These are phyloP conservation scores for Drosophila carrolli DNA, from an alignment of 1,140 invertebrate species.

Conservation along the genomic window DNA sequence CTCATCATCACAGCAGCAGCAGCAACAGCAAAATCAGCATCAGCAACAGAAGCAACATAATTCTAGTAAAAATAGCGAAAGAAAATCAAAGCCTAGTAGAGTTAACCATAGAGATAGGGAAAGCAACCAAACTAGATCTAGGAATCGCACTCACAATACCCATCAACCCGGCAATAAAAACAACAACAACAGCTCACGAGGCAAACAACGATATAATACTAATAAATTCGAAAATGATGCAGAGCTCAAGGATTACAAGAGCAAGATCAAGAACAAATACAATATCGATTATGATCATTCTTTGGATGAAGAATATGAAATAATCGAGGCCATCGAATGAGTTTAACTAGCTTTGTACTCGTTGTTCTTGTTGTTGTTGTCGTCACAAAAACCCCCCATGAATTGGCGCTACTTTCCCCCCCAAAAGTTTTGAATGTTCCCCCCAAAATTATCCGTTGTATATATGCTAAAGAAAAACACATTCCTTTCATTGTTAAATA, in stretches of 20 bases:
- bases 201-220: constrained; percentile 50
- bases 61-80: constrained; percentile 75
- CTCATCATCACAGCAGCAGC: constrained; percentile 77
- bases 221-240: constrained; percentile 78
- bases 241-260: constrained; percentile 81
- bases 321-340: constrained; percentile 84
- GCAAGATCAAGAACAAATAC: constrained; percentile 84
- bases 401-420: constrained; percentile 24
- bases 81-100: constrained; percentile 70
- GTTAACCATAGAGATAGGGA: constrained; percentile 61
- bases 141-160: constrained; percentile 43
- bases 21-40: constrained; percentile 55
- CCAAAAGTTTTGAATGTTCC: constrained; percentile 27
- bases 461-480: constrained; percentile 23
- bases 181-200: constrained; percentile 44
- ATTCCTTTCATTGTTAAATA: constrained; percentile 48
- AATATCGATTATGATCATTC: constrained; percentile 84
- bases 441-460: constrained; percentile 41
- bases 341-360: constrained; percentile 25
- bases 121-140: constrained; percentile 47
- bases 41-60: constrained; percentile 59
- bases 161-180: constrained; percentile 23
- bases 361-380: constrained; percentile 45
- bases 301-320: constrained; percentile 84
- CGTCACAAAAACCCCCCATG: constrained; percentile 8